Conservation (phyloP, 1,140 invertebrate species). For the Diachasma alloeum region DNA sequence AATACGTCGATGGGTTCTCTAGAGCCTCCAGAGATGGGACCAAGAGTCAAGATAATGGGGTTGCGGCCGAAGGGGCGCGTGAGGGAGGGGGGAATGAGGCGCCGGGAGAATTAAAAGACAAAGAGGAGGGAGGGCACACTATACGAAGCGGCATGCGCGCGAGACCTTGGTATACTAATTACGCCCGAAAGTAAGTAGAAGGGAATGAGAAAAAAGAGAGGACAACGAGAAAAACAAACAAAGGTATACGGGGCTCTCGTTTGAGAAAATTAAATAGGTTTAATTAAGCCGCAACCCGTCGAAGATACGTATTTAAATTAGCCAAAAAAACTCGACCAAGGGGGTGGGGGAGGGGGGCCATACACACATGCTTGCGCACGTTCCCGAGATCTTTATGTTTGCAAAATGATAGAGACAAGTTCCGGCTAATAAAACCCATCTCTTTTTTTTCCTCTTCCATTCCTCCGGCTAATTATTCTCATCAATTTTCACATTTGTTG, state of each 20-base stretch:
- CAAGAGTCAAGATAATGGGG: neutral
- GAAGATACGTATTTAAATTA: slow-evolving; percentile 50
- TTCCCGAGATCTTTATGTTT: neutral
- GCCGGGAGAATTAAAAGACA: neutral
- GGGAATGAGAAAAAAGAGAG: neutral
- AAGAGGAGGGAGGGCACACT: slow-evolving; percentile 41
- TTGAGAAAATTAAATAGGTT: slow-evolving; percentile 57
- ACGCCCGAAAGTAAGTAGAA: slow-evolving; percentile 31
- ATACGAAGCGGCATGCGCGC: slow-evolving; percentile 48
- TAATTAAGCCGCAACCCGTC: slow-evolving; percentile 54
- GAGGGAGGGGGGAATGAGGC: neutral
- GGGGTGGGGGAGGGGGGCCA: neutral
- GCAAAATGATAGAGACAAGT: neutral
- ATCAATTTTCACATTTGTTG: slow-evolving; percentile 10
- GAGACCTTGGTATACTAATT: slow-evolving; percentile 52
- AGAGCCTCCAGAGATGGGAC: neutral
- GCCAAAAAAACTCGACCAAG: slow-evolving; percentile 18
- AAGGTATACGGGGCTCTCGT: slow-evolving; percentile 37
- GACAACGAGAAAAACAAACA: slow-evolving; percentile 27
- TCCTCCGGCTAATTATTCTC: neutral
- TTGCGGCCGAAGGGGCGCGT: no score
- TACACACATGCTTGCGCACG: neutral
- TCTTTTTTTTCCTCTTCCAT: neutral
- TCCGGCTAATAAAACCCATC: neutral
- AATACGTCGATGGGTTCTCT: neutral